Percentiles rank a stretch among this genome's conserved stretches.
These are phyloP conservation scores for Philotrypesis tridentata DNA, from an alignment of 1,140 invertebrate species.

Conservation along the genomic window DNA sequence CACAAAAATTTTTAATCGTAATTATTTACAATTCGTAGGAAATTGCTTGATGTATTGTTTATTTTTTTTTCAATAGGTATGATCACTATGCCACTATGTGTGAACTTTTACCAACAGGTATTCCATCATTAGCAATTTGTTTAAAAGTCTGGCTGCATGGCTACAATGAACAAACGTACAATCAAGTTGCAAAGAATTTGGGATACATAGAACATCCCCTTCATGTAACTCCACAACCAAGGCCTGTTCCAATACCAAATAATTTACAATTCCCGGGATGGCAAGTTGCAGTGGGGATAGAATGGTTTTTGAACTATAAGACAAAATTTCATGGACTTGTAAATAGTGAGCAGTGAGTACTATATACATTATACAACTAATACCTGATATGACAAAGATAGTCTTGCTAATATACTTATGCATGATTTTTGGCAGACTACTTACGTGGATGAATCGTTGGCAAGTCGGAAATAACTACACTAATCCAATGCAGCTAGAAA, in stretches of 20 bases:
- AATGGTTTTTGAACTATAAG: constrained; percentile 76
- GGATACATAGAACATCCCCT: constrained; percentile 73
- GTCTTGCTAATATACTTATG: constrained; percentile 3
- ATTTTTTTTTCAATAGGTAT: constrained; percentile 76
- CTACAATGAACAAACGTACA: constrained; percentile 71
- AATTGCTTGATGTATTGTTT: background rate
- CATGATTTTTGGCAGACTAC: constrained; percentile 73
- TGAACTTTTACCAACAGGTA: constrained; percentile 88
- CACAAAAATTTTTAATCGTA: background rate
- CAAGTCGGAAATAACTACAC: constrained; percentile 79
- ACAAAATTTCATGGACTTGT: constrained; percentile 74
- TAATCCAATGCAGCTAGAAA: constrained; percentile 80
- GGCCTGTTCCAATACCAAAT: constrained; percentile 73
- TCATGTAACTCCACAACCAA: constrained; percentile 67
- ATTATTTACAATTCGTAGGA: background rate
- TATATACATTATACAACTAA: background rate
- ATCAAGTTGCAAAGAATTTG: constrained; percentile 72
- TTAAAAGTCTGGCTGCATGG: constrained; percentile 75
- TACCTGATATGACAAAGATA: background rate
- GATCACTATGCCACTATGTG: constrained; percentile 95
- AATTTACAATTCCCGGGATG: constrained; percentile 78
- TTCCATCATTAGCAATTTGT: constrained; percentile 84
- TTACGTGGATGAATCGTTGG: constrained; percentile 82
- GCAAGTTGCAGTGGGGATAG: constrained; percentile 76
- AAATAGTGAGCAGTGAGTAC: constrained; percentile 78